Evolutionary conservation across 2,797 vertebrate species (phyloP), one percentile per base, ranked within the genome.

Genomic region (Chromobotia macracanthus): DNA sequence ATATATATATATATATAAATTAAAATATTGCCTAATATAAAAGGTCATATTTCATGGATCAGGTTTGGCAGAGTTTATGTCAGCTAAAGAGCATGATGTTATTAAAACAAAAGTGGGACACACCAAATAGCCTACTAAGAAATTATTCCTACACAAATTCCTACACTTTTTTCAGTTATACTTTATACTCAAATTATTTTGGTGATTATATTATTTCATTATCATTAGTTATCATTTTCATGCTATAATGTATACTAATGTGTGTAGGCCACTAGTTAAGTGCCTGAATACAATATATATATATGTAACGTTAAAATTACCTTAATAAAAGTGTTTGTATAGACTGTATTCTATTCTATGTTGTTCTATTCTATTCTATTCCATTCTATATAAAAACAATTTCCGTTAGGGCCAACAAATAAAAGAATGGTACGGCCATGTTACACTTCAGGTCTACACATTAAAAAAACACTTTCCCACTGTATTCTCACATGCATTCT

Each of bases 401-500:
- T 23, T 61, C 10, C 38, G 18, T 48, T 1, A 31, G 18, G 8
- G 10, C 28, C 41, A 60, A 10, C 56, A 25, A 41, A 56, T 41
- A 28, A 41, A 75, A 73, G 8, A 61, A 64, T 16, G 21, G 12
- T 19, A 25, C 0, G 2, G 21, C 35, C 16, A 46, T 28, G 51
- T 76, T 28, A 23, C 3, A 68, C 66, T 60, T 69, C 13, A 58
- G 53, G 31, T 48, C 67, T 56, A n/a, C 38, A 60, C 75, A 69
- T 35, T 60, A 58, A 18, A 68, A 55, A 76, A 76, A 67, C 50
- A 76, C 51, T 18, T 60, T 60, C 53, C 41, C 56, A 10, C 15
- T 60, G 11, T 58, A 76, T 76, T 55, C 51, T 46, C 38, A 21
- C 64, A 67, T 67, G 19, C 63, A 78, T 70, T 58, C 28, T 21